phyloP scores from a whole-genome alignment of 2,797 vertebrate species.

The Sebastes cheni region DNA sequence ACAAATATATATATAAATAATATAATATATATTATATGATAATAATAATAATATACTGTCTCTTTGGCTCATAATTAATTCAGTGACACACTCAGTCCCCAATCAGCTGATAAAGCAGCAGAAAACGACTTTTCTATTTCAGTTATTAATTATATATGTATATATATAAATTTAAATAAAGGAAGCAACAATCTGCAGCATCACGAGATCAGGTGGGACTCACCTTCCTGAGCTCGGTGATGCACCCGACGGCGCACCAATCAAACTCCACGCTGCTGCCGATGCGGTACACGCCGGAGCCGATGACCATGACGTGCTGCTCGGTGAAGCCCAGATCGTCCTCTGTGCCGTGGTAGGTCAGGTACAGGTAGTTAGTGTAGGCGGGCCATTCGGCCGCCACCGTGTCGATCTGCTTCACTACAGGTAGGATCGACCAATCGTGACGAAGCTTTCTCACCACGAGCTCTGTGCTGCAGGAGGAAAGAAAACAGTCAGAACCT shows the following conservation, averaged over 20 bases:
- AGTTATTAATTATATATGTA: background rate
- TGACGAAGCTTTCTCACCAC: slow-evolving; percentile 91
- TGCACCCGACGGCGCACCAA: slow-evolving; percentile 97
- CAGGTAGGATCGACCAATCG: slow-evolving; percentile 91
- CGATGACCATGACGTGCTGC: slow-evolving; percentile 94
- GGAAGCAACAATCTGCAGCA: background rate
- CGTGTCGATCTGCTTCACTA: slow-evolving; percentile 97
- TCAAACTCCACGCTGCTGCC: slow-evolving; percentile 98
- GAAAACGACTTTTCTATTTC: no score
- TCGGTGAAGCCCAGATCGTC: slow-evolving; percentile 88
- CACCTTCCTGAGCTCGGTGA: slow-evolving; percentile 94
- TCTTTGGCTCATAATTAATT: no score
- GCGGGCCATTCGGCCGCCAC: slow-evolving; percentile 98
- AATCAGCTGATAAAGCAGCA: background rate
- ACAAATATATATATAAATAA: no score
- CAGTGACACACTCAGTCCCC: background rate
- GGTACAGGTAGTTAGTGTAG: slow-evolving; percentile 95
- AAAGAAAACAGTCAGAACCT: background rate
- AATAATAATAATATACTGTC: no score
- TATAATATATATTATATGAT: no score
- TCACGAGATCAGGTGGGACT: accelerated
- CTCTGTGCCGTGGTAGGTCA: slow-evolving; percentile 91
- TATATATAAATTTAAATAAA: background rate
- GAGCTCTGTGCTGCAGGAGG: slow-evolving; percentile 89
- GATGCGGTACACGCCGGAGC: slow-evolving; percentile 96